Conservation (phyloP, 1,140 invertebrate genomes). For the Anadara kagoshimensis region DNA sequence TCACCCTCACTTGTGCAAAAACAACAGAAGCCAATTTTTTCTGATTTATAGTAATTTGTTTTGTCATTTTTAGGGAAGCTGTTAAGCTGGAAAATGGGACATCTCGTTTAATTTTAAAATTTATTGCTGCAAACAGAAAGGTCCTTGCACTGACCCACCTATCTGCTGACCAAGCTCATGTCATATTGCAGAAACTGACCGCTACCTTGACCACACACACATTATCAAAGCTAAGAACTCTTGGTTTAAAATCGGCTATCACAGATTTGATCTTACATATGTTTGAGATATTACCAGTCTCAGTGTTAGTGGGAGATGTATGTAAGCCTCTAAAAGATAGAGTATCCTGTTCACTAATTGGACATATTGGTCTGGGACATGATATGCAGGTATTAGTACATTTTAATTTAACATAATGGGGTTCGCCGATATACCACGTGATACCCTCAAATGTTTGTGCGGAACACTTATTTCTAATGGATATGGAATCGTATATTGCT, state of each 20-base stretch:
- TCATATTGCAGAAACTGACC: slow-evolving; percentile 36
- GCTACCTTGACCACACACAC: slow-evolving; percentile 25
- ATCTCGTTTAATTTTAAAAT: slow-evolving; percentile 18
- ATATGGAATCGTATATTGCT: no score
- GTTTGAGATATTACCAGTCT: slow-evolving; percentile 23
- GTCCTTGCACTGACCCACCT: slow-evolving; percentile 9
- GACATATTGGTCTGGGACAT: background rate
- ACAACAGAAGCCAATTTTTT: no score
- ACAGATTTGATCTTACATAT: slow-evolving; percentile 32
- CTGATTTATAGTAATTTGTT: background rate
- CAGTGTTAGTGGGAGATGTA: slow-evolving; percentile 21
- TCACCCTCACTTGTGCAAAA: no score
- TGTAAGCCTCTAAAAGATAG: slow-evolving; percentile 35
- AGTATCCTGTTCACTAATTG: background rate
- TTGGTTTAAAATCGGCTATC: slow-evolving; percentile 20
- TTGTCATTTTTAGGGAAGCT: slow-evolving; percentile 36
- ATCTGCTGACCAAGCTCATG: slow-evolving; percentile 22
- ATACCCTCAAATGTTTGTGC: no score
- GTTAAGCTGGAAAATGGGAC: slow-evolving; percentile 35
- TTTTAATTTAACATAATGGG: no score
- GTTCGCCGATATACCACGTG: no score
- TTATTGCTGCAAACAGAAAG: slow-evolving; percentile 33
- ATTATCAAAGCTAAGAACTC: slow-evolving; percentile 28
- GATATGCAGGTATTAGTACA: background rate
- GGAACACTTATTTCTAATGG: no score